Base-by-base conservation (phyloP, 30 jellyfish, hydroid and myxozoan genomes). In the Cassiopea andromeda region DNA sequence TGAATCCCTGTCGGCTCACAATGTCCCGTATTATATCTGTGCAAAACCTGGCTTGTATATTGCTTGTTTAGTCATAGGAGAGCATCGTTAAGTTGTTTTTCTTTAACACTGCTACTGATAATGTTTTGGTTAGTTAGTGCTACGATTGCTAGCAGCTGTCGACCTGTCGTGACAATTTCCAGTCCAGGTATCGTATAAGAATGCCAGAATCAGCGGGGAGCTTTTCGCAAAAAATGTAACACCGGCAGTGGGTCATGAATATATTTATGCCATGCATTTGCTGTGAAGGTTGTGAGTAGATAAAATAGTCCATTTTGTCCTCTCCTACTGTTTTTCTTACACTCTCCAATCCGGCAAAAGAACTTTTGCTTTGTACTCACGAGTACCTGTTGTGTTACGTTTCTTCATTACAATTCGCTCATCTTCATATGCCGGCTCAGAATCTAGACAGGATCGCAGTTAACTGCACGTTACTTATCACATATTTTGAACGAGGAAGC, bases 231-330 rank as follows among this genome's bases (percentile, higher is more conserved):
- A 18, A 43, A 70, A 70, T 38, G 79, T 43, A 18, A 19, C 79
- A 54, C 15, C 54, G 27, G 54, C 54, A 70, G 49, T 27, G 79
- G 19, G 79, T 15, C 15, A 70, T 70, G 79, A 70, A 19, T 70
- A 12, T 70, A 70, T 19, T 50, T 19, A 43, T 70, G 38, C 79
- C 10, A 2, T 70, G 49, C 79, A 19, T 43, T 14, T 70, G 79
- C 27, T 70, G 79, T 50, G 27, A 70, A 70, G 16, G 79, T 70
- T 70, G 79, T 70, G 79, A 70, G 79, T 70, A 70, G 54, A 70
- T 70, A 7, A 27, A 64, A 5, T 64, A 9, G 27, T 64, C 6
- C 73, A 27, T 16, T 4, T 64, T 27, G 38, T 64, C 73, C 43
- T 5, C 15, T 2, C 43, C 27, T 27, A 9, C 6, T 64, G 38